Percentiles rank a stretch among this genome's conserved stretches.
These are phyloP conservation scores for Bombus pascuorum DNA, from an alignment of 1,140 invertebrate species.

Conservation along the genomic window DNA sequence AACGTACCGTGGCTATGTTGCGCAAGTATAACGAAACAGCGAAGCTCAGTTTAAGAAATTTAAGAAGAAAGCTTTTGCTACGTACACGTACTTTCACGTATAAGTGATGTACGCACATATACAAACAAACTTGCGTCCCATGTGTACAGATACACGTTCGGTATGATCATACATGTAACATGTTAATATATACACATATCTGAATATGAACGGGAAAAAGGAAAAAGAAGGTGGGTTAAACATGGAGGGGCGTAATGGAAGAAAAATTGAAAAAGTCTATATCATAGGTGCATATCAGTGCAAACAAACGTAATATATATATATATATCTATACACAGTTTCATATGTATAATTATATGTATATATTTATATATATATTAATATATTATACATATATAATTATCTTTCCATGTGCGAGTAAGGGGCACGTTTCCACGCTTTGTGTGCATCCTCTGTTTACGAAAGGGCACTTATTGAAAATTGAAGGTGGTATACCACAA, in stretches of 20 bases:
- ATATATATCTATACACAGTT: not conserved
- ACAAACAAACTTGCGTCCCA: conserved; percentile 24
- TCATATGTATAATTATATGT: not conserved
- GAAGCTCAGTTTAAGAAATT: conserved; percentile 25
- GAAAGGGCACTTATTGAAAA: conserved; percentile 34
- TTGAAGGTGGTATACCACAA: conserved; percentile 28
- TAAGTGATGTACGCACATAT: conserved; percentile 9
- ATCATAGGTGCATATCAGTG: conserved; percentile 19
- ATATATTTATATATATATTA: not conserved
- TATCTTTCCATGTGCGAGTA: not conserved
- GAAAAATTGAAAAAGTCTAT: not conserved
- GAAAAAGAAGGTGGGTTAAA: not conserved
- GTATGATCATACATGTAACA: not conserved
- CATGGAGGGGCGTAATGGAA: not conserved
- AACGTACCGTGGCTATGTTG: not conserved
- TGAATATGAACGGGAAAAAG: conserved; percentile 3
- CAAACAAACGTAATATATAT: not conserved
- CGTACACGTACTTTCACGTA: conserved; percentile 9
- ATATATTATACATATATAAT: not conserved
- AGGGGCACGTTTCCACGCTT: conserved; percentile 2
- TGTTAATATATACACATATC: not conserved
- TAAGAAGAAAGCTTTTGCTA: conserved; percentile 14
- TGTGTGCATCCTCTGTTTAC: conserved; percentile 41
- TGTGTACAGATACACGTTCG: not conserved
- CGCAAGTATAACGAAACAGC: not conserved